Percentiles rank a stretch among this genome's conserved stretches.
Evolutionary conservation across 2,888 invertebrate species (phyloP).

Genomic region (Ceriagrion tenellum): DNA sequence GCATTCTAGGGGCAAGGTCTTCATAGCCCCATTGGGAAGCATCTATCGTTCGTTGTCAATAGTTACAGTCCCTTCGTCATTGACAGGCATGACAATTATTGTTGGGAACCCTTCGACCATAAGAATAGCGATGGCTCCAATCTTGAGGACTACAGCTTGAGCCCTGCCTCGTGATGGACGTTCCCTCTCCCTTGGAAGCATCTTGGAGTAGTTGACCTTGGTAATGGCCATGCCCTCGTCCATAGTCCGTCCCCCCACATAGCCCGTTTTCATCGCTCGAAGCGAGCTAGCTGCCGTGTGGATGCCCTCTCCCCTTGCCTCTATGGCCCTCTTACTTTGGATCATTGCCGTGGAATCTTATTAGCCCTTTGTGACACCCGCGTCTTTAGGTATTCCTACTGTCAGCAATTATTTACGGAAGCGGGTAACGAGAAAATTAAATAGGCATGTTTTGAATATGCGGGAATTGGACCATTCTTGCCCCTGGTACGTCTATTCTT

Average conservation of each 20-base stretch:
- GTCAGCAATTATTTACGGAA: too few relatives aligned
- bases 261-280: not conserved
- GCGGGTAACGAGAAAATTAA: too few relatives aligned
- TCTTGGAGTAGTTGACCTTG: conserved; percentile 64
- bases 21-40: not conserved
- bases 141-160: not conserved
- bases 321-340: not conserved
- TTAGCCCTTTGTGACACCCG: not conserved
- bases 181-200: conserved; percentile 42
- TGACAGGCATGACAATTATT: not conserved
- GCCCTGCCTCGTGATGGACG: conserved; percentile 52
- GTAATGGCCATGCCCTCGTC: conserved; percentile 61
- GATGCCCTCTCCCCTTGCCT: not conserved
- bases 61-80: not conserved
- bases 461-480: too few relatives aligned
- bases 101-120: not conserved
- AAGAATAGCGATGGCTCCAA: not conserved
- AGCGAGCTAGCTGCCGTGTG: not conserved
- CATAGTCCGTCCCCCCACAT: not conserved
- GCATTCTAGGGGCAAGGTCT: too few relatives aligned
- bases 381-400: not conserved
- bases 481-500: too few relatives aligned
- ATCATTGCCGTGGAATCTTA: not conserved
- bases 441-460: too few relatives aligned
- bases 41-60: too few relatives aligned